Evolutionary conservation across 2,888 invertebrate genomes (phyloP).

Genomic region (Torymus tubicola): DNA sequence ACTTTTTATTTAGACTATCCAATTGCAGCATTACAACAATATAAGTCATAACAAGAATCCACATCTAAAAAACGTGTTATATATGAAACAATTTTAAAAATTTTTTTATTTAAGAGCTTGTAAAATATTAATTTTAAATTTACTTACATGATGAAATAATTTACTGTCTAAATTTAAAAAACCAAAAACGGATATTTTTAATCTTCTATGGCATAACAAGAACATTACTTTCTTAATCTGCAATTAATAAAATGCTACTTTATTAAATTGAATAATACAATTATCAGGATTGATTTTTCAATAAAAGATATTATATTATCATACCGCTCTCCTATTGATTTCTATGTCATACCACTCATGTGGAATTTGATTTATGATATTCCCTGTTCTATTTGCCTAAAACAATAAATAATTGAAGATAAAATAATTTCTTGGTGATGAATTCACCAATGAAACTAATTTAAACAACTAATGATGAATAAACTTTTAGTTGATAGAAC

Average conservation of each 20-base stretch:
- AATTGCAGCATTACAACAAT: slow-evolving; percentile 37
- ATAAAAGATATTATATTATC: background rate
- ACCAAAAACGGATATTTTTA: background rate
- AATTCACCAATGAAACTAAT: no score
- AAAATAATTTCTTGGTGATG: no score
- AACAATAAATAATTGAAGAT: no score
- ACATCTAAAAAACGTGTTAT: slow-evolving; percentile 12
- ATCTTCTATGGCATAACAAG: background rate
- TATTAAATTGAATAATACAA: background rate
- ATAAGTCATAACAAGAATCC: slow-evolving; percentile 9
- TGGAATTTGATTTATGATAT: background rate
- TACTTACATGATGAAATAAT: slow-evolving; percentile 1
- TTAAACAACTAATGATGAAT: no score
- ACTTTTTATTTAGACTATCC: background rate
- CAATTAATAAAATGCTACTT: background rate
- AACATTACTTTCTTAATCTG: background rate
- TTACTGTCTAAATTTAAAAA: background rate
- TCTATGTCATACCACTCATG: background rate
- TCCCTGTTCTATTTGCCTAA: slow-evolving; percentile 18
- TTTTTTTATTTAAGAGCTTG: no score
- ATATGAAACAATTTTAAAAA: no score
- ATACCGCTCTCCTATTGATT: slow-evolving; percentile 17
- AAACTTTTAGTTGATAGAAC: no score
- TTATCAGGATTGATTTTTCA: background rate
- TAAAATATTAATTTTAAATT: no score